These are phyloP conservation scores for Idris sp. DNA, from an alignment of 1,140 invertebrate genomes.

Conservation along the genomic window DNA sequence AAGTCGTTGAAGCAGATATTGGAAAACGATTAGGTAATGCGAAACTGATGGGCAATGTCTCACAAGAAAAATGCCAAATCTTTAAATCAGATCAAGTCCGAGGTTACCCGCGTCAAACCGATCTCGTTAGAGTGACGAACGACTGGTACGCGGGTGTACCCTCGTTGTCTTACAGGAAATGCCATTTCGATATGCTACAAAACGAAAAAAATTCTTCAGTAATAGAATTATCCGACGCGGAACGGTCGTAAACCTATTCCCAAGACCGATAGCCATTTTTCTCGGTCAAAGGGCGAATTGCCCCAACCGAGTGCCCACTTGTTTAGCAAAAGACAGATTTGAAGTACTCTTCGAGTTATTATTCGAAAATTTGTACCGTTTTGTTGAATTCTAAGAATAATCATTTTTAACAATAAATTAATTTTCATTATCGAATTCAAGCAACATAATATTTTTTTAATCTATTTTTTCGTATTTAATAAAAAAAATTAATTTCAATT, in stretches of 20 bases:
- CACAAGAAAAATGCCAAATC: constrained; percentile 47
- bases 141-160: constrained; percentile 50
- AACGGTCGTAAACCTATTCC: constrained; percentile 79
- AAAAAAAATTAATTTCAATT: too few relatives aligned
- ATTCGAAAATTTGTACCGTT: constrained; percentile 30
- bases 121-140: constrained; percentile 68
- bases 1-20: constrained; percentile 31
- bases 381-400: not conserved
- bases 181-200: constrained; percentile 72
- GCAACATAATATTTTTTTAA: too few relatives aligned
- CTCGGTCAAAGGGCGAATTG: constrained; percentile 77
- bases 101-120: constrained; percentile 49
- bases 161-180: constrained; percentile 54
- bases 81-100: constrained; percentile 52
- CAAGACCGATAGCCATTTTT: constrained; percentile 78
- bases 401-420: too few relatives aligned
- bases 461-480: too few relatives aligned
- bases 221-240: constrained; percentile 77
- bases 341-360: constrained; percentile 59
- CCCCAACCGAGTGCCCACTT: constrained; percentile 70
- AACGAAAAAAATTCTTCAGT: constrained; percentile 76
- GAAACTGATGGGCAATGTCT: constrained; percentile 34
- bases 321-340: constrained; percentile 75
- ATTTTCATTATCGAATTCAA: too few relatives aligned
- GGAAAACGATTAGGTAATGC: constrained; percentile 53